Percentiles rank a stretch among this genome's conserved stretches.
Conservation (phyloP, 2,888 invertebrate genomes). For the Frankliniella fusca region DNA sequence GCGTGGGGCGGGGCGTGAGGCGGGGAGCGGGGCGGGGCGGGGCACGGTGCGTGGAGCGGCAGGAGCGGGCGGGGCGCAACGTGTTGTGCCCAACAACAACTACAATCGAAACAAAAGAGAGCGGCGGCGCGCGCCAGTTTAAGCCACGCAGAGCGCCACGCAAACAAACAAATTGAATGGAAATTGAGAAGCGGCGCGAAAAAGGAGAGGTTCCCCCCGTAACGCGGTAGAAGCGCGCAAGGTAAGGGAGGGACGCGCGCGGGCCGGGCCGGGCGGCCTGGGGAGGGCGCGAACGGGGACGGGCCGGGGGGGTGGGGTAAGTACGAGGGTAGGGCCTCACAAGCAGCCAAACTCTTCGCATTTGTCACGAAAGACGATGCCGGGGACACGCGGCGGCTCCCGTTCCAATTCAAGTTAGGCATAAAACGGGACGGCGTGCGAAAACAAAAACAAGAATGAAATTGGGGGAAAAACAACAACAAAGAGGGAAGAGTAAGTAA, state of each 20-base stretch:
- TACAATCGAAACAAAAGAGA: not conserved
- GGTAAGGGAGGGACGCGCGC: not conserved
- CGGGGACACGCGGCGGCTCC: too few relatives aligned
- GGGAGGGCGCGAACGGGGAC: too few relatives aligned
- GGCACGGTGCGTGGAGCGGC: not conserved
- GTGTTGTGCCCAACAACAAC: not conserved
- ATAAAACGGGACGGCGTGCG: too few relatives aligned
- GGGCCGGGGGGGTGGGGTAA: not conserved
- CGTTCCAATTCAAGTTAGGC: too few relatives aligned
- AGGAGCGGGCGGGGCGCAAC: not conserved
- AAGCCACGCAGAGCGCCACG: constrained; percentile 1
- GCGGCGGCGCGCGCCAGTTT: not conserved
- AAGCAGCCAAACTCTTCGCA: not conserved
- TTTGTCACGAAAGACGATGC: not conserved
- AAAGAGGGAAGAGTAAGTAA: too few relatives aligned
- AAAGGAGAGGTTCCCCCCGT: not conserved
- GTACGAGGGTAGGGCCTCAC: too few relatives aligned
- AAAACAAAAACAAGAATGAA: too few relatives aligned
- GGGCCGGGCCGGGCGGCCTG: too few relatives aligned
- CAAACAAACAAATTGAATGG: constrained; percentile 8
- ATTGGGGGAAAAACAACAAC: too few relatives aligned
- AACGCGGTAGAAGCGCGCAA: not conserved
- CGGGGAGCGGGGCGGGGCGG: not conserved
- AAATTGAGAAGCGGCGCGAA: not conserved
- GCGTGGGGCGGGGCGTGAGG: too few relatives aligned